phyloP scores from a whole-genome alignment of 2,888 invertebrate genomes.

The Aethes cnicana region DNA sequence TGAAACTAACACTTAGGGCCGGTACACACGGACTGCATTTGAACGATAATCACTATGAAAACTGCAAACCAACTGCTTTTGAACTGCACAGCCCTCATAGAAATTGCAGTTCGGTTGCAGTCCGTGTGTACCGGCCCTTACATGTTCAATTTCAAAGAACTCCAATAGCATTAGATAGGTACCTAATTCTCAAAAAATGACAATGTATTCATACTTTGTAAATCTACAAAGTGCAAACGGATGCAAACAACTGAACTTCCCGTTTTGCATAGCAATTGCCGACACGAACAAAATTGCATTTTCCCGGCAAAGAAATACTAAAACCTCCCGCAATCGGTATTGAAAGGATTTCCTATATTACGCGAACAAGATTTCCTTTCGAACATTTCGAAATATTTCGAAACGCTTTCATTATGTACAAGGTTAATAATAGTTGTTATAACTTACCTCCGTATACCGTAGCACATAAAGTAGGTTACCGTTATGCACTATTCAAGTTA shows the following conservation, averaged over 20 bases:
- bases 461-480: slow-evolving; percentile 66
- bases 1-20: too few species aligned
- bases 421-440: slow-evolving; percentile 38
- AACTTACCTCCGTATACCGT: slow-evolving; percentile 67
- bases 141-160: too few species aligned
- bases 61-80: too few species aligned
- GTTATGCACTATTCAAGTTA: slow-evolving; percentile 60
- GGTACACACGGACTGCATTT: too few species aligned
- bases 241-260: slow-evolving; percentile 10
- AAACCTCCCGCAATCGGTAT: slow-evolving; percentile 27
- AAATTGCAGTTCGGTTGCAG: too few species aligned
- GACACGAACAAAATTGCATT: slow-evolving; percentile 28
- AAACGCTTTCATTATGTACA: not conserved
- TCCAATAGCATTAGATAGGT: too few species aligned
- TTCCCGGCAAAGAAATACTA: slow-evolving; percentile 27
- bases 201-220: too few species aligned
- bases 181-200: too few species aligned
- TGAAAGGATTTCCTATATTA: slow-evolving; percentile 25
- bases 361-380: slow-evolving; percentile 2
- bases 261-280: slow-evolving; percentile 29
- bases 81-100: too few species aligned
- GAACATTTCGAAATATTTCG: too few species aligned
- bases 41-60: too few species aligned
- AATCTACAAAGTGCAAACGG: slow-evolving; percentile 6
- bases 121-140: too few species aligned